A percentile compares a stretch with the other conserved stretches of the same genome.
Evolutionary conservation across 2,113 vertebrate species (phyloP).

Genomic region (Mormyrus iriodes): DNA sequence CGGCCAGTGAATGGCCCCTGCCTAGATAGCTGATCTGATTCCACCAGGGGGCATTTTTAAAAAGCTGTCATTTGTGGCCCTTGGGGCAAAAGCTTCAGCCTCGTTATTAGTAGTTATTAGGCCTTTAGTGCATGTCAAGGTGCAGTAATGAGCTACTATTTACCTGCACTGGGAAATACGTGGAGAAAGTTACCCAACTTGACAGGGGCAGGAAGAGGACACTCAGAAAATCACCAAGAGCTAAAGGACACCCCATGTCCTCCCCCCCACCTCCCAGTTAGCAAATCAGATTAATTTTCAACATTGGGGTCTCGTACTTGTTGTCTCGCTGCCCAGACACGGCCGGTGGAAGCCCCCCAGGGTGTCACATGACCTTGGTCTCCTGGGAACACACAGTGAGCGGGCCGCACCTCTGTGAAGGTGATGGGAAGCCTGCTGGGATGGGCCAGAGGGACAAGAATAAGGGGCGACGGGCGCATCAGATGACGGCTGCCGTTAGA

Average conservation of each 20-base stretch:
- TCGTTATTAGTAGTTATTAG: neutral
- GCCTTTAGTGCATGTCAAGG: neutral
- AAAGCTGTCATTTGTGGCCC: neutral
- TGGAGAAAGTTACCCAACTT: neutral
- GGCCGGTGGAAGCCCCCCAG: conserved; percentile 13
- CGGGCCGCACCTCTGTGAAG: conserved; percentile 24
- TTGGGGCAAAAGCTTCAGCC: neutral
- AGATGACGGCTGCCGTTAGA: neutral
- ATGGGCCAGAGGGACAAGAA: neutral
- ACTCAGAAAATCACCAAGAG: neutral
- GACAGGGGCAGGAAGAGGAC: neutral
- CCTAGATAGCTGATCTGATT: neutral
- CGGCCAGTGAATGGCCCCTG: neutral
- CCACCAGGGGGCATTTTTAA: neutral
- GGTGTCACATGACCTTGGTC: conserved; percentile 5
- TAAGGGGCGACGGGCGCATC: neutral
- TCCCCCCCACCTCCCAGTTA: neutral
- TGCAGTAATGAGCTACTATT: neutral
- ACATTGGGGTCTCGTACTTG: neutral
- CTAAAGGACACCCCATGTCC: neutral
- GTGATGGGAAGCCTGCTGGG: conserved; percentile 14
- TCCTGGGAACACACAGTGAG: conserved; percentile 2
- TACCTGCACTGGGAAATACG: neutral
- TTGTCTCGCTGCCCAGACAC: neutral
- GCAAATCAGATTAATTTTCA: conserved; percentile 8